Conservation (phyloP, 1,140 invertebrate genomes). For the Drosophila ficusphila region DNA sequence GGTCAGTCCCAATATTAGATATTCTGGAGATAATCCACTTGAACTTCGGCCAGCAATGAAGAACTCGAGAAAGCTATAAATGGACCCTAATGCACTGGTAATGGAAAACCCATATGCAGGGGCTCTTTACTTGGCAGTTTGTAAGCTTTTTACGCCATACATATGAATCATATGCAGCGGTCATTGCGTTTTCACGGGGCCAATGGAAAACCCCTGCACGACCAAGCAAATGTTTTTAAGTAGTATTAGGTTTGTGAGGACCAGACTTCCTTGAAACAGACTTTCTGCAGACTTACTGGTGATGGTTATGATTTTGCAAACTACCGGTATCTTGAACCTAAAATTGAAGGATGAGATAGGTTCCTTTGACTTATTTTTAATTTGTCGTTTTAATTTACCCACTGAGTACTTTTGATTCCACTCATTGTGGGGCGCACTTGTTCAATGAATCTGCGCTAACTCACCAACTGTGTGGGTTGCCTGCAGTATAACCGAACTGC, state of each 20-base stretch:
- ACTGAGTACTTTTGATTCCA: background rate
- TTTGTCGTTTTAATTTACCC: too few relatives aligned
- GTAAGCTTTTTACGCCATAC: background rate
- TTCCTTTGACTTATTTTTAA: too few relatives aligned
- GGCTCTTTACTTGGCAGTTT: slow-evolving; percentile 30
- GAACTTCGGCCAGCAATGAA: slow-evolving; percentile 44
- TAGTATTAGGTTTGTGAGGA: slow-evolving; percentile 6
- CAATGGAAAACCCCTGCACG: slow-evolving; percentile 66
- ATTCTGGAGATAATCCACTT: slow-evolving; percentile 26
- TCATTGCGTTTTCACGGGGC: slow-evolving; percentile 72
- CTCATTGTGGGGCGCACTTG: background rate
- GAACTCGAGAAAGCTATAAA: slow-evolving; percentile 65
- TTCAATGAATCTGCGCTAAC: slow-evolving; percentile 25
- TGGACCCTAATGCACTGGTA: slow-evolving; percentile 55
- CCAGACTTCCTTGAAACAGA: too few relatives aligned
- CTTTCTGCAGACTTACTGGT: too few relatives aligned
- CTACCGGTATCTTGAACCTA: too few relatives aligned
- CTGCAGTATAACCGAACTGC: slow-evolving; percentile 25
- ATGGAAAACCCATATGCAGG: slow-evolving; percentile 34
- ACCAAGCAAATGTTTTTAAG: slow-evolving; percentile 49
- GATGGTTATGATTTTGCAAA: too few relatives aligned
- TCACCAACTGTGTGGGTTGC: slow-evolving; percentile 12
- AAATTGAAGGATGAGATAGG: too few relatives aligned
- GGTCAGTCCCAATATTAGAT: slow-evolving; percentile 6
- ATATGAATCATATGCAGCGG: slow-evolving; percentile 53